phyloP scores from a whole-genome alignment of 1,140 invertebrate genomes.

The Trissolcus basalis region DNA sequence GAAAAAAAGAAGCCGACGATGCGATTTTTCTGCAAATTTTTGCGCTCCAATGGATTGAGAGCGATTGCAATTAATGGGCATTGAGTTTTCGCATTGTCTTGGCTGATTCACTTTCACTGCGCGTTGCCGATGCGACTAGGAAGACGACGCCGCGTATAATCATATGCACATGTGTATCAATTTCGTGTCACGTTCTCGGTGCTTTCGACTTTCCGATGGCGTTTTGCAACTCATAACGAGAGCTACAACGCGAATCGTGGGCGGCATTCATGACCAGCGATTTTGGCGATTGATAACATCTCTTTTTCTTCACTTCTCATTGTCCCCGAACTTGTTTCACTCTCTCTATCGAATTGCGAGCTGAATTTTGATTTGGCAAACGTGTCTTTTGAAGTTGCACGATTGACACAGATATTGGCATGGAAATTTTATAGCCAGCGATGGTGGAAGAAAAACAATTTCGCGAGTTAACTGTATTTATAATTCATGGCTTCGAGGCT shows the following conservation, averaged over 20 bases:
- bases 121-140: conserved; percentile 59
- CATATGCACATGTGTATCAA: conserved; percentile 51
- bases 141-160: conserved; percentile 63
- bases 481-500: too few relatives aligned
- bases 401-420: too few relatives aligned
- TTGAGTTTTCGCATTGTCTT: conserved; percentile 63
- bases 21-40: conserved; percentile 39
- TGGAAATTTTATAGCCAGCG: too few relatives aligned
- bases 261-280: not conserved
- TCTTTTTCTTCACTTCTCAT: not conserved
- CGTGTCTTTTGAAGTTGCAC: too few relatives aligned
- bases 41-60: conserved; percentile 42
- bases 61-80: conserved; percentile 49
- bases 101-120: conserved; percentile 67
- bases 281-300: conserved; percentile 5
- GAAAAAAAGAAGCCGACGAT: not conserved
- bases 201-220: conserved; percentile 51
- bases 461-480: too few relatives aligned
- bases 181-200: conserved; percentile 36
- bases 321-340: not conserved
- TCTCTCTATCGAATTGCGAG: not conserved
- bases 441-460: too few relatives aligned
- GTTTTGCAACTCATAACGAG: conserved; percentile 30
- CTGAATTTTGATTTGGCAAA: too few relatives aligned
- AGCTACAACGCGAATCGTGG: conserved; percentile 18